Base-by-base conservation (phyloP, 37 sponge, comb jelly and placozoan species). In the Aphrocallistes beatrix region DNA sequence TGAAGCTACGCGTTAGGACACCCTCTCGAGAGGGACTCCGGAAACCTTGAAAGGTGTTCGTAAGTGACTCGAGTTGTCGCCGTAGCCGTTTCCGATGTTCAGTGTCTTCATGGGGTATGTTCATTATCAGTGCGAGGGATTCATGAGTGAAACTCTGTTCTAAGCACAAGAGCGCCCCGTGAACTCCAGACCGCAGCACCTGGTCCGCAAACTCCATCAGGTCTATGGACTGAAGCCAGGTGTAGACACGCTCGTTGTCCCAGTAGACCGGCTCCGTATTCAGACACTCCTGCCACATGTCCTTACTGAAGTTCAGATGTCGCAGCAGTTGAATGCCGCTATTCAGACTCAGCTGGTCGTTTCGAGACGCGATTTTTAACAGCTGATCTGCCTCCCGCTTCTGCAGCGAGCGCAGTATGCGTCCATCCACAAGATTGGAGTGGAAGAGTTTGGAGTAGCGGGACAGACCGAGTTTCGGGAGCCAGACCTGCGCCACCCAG, bases 401-500 rank as follows among this genome's bases (percentile, higher is more conserved):
- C 0, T 84, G 83, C 36, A 96, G 92, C 25, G 92, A 90, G 83
- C 91, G 86, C 37, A 96, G 90, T 28, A 96, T 90, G 28, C 91
- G 85, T 32, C 94, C 97, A 75, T 96, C 94, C 83, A 93, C 91
- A 51, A 96, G 87, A 84, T 93, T 86, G 16, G 51, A 39, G 8
- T 82, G 39, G 37, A 94, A 82, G 36, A 75, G 51, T 36, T 92
- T 88, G 1, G 89, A 81, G 81, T 88, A 84, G 81, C 87, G 88
- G 34, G 89, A 75, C 19, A 96, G 92, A 28, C 96, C 96, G 36
- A 91, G 84, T 37, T 91, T 88, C 0, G 38, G 47, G 6, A 88
- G 86, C 96, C 93, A 93, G 45, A 82, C 88, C 21, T 84, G 83
- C 0, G 93, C 89, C 81, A 96, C 91, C 96, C 96, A 96, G 51